Base-by-base conservation (phyloP, 2,888 invertebrate genomes). In the Ophion obscuratus region DNA sequence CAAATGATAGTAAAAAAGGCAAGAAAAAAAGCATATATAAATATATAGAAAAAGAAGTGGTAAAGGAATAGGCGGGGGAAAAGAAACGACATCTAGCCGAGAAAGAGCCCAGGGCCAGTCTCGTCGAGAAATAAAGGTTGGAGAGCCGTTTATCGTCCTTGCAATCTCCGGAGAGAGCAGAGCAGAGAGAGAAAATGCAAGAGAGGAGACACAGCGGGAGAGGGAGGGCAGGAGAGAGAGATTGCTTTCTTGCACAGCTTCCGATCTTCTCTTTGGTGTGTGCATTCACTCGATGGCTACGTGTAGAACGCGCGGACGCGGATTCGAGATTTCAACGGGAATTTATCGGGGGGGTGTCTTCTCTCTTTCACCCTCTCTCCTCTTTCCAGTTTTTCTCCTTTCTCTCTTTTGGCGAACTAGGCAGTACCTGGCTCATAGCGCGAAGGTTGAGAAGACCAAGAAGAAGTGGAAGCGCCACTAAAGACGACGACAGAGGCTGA, bases 251-350 rank as follows among this genome's bases (percentile, higher is more conserved):
- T 73, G 59, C 78, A 80, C 73, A 83, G 83, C 70, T 74, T 79
- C 76, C 71, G 82, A 83, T 74, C 27, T 74, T 68, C 61, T 68
- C 61, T 40, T 68, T 57, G 61, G 83, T 77, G 85, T 86, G 86
- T 80, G 86, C 83, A 82, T 84, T 86, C 81, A 62, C 68, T 76
- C 67, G 79, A 74, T 53, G 67, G 67, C 61, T 79, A 80, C 76
- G 77, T 80, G 75, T 31, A 71, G 64, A 66, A 59, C 73, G 59
- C 76, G 76, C 70, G 82, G 74, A 84, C 85, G 82, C 85, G 84
- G 86, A 85, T 87, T 88, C 84, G 86, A 87, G 88, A 88, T 88
- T 88, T 88, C 86, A 85, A 85, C 85, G 87, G 79, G 74, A 88
- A 87, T 88, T 88, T 88, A 88, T 88, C 85, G 86, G 77, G 53